phyloP scores from a whole-genome alignment of 2,113 vertebrate genomes.

The Orcinus orca region DNA sequence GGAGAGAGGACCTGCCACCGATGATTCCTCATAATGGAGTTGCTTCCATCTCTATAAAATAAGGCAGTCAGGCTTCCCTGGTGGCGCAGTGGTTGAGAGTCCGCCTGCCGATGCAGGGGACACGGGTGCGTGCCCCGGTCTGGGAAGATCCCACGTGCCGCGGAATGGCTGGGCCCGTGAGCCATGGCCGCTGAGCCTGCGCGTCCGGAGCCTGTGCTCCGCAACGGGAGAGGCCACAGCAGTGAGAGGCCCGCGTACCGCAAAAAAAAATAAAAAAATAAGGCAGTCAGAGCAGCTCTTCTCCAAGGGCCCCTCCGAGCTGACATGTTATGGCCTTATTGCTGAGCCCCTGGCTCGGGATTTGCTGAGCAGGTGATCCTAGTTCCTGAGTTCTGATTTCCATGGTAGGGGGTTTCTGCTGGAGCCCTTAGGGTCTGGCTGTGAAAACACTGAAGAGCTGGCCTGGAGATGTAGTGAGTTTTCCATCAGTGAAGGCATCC shows the following conservation, averaged over 20 bases:
- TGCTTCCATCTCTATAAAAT: neutral
- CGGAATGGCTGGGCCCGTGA: no score
- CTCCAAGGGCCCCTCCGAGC: neutral
- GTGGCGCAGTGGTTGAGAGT: no score
- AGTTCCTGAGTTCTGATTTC: neutral
- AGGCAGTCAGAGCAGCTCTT: no score
- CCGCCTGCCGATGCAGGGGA: no score
- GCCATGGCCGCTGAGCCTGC: no score
- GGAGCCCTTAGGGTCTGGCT: neutral
- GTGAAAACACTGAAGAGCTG: neutral
- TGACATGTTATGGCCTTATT: neutral
- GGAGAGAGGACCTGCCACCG: neutral
- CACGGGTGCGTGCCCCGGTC: no score
- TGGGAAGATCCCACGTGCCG: fast-evolving
- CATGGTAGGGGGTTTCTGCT: neutral
- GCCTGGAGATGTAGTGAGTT: neutral
- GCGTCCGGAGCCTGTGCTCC: no score
- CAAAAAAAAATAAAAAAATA: neutral
- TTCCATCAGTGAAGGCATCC: neutral
- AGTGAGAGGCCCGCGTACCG: no score
- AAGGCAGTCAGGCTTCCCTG: no score
- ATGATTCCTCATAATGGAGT: neutral
- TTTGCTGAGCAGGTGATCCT: neutral
- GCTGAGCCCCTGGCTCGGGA: neutral
- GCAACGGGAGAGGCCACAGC: no score